Conservation (phyloP, 2,888 invertebrate species). For the Liposcelis brunnea region DNA sequence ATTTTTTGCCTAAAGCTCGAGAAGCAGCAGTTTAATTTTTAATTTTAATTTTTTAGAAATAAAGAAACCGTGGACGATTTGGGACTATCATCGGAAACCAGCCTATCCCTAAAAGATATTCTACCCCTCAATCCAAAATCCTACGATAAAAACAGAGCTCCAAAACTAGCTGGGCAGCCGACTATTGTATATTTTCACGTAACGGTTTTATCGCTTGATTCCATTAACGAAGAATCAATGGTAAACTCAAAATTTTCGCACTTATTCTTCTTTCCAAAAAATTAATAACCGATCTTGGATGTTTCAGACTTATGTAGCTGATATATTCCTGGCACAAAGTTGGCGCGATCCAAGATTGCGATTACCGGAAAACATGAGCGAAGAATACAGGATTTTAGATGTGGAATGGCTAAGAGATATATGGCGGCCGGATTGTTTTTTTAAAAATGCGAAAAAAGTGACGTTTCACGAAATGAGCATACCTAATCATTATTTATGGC, state of each 20-base stretch:
- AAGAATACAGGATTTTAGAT: slow-evolving; percentile 75
- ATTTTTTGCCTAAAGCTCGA: too few species aligned
- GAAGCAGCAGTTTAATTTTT: too few species aligned
- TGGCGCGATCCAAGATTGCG: slow-evolving; percentile 80
- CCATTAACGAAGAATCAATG: slow-evolving; percentile 94
- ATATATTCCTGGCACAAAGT: slow-evolving; percentile 81
- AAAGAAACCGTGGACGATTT: slow-evolving; percentile 12
- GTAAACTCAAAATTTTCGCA: slow-evolving; percentile 32
- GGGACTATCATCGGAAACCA: slow-evolving; percentile 30
- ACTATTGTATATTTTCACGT: slow-evolving; percentile 83
- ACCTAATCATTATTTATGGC: slow-evolving; percentile 82
- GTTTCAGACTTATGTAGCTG: slow-evolving; percentile 76
- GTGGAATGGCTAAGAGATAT: slow-evolving; percentile 81
- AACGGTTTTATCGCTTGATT: slow-evolving; percentile 75
- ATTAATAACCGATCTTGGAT: neutral
- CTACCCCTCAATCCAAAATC: slow-evolving; percentile 67
- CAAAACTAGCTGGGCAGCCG: slow-evolving; percentile 68
- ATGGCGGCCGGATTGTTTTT: slow-evolving; percentile 87
- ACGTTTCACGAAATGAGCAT: slow-evolving; percentile 91
- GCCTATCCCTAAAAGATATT: slow-evolving; percentile 67
- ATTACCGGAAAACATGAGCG: slow-evolving; percentile 85
- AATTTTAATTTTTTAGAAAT: neutral
- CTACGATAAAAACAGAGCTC: slow-evolving; percentile 80
- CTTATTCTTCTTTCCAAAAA: too few species aligned
- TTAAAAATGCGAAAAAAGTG: slow-evolving; percentile 83